phyloP scores from a whole-genome alignment of 2,113 vertebrate species.

The Tricholaema leucomelas region DNA sequence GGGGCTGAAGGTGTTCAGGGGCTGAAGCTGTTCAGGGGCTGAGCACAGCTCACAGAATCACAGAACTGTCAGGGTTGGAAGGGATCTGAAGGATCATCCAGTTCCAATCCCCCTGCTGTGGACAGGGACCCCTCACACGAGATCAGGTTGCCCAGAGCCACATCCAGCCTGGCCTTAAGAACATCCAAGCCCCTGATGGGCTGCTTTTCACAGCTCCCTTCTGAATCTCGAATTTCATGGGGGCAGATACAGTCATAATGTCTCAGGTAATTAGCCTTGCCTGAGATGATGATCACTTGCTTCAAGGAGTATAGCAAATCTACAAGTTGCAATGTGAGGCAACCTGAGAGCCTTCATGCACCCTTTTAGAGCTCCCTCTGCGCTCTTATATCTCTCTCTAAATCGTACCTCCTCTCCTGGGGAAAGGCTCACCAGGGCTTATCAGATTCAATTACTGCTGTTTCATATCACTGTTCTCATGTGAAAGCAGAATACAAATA shows the following conservation, averaged over 20 bases:
- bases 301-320: constrained; percentile 14
- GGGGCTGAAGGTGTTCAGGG: background rate
- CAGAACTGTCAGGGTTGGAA: no score
- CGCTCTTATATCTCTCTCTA: constrained; percentile 1
- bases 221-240: background rate
- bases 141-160: no score
- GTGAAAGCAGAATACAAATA: constrained; percentile 59
- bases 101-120: no score
- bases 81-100: no score
- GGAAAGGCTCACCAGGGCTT: constrained; percentile 26
- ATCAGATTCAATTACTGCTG: constrained; percentile 57
- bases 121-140: no score
- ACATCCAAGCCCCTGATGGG: background rate
- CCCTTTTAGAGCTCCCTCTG: background rate
- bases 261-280: constrained; percentile 29
- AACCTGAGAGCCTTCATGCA: background rate
- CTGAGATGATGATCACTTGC: constrained; percentile 36
- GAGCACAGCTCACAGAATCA: background rate
- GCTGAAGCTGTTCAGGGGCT: no score
- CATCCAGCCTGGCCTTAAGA: no score
- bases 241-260: constrained; percentile 33
- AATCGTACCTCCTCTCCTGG: constrained; percentile 2
- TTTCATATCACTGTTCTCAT: constrained; percentile 57
- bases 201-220: background rate
- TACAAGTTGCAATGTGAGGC: background rate